phyloP scores from a whole-genome alignment of 1,140 invertebrate genomes.

The Macrosteles quadrilineatus region DNA sequence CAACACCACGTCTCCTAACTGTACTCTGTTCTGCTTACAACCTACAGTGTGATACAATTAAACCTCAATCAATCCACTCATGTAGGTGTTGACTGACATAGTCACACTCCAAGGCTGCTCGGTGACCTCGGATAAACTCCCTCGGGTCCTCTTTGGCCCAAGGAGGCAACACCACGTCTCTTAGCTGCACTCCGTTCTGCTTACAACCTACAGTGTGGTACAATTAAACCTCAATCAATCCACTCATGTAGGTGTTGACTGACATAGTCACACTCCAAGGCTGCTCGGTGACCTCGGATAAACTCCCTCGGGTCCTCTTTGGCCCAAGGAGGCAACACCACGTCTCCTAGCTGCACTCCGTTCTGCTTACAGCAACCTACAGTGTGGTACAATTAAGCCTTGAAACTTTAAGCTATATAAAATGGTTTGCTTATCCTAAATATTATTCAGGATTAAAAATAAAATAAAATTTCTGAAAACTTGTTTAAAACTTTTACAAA shows the following conservation, averaged over 20 bases:
- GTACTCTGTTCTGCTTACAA: conserved; percentile 92
- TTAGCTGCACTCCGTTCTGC: conserved; percentile 91
- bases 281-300: conserved; percentile 81
- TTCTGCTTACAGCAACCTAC: conserved; percentile 89
- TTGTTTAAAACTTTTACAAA: too few relatives aligned
- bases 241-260: conserved; percentile 83
- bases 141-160: conserved; percentile 96
- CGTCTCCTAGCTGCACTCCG: conserved; percentile 88
- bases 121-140: conserved; percentile 90
- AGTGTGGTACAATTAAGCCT: too few relatives aligned
- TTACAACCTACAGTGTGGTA: conserved; percentile 90
- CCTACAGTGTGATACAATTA: too few relatives aligned
- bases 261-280: conserved; percentile 61
- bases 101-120: conserved; percentile 72
- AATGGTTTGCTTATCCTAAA: too few relatives aligned
- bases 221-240: too few relatives aligned
- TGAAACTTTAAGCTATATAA: too few relatives aligned
- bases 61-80: conserved; percentile 99
- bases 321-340: conserved; percentile 95
- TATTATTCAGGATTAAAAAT: too few relatives aligned
- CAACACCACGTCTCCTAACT: conserved; percentile 89
- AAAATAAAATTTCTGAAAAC: too few relatives aligned
- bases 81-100: conserved; percentile 64
- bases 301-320: conserved; percentile 96
- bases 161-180: conserved; percentile 91